Percentiles rank a stretch among this genome's conserved stretches.
These are phyloP conservation scores for Augochlora pura DNA, from an alignment of 1,140 invertebrate species.

Conservation along the genomic window DNA sequence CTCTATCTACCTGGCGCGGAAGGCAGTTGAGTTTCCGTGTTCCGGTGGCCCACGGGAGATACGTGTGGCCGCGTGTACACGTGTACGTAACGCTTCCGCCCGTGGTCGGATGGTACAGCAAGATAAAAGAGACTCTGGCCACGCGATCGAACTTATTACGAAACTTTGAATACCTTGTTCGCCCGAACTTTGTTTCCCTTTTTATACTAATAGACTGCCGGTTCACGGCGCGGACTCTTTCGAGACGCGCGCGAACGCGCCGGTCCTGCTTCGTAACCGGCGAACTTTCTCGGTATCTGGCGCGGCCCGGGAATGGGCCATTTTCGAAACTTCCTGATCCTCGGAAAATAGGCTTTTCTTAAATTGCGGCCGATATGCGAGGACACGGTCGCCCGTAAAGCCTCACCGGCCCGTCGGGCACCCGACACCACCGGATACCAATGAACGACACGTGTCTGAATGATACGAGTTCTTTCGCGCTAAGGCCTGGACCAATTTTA, in stretches of 20 bases:
- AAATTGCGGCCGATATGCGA: constrained; percentile 12
- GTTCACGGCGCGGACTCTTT: neutral
- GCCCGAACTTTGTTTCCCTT: constrained; percentile 2
- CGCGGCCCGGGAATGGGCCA: neutral
- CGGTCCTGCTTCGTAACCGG: neutral
- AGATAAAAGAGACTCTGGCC: neutral
- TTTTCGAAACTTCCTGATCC: constrained; percentile 30
- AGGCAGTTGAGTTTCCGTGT: neutral
- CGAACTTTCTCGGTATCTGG: constrained; percentile 10
- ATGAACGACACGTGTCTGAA: neutral
- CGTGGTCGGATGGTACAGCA: neutral
- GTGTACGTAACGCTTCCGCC: neutral
- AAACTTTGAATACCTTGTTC: constrained; percentile 47
- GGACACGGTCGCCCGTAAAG: neutral
- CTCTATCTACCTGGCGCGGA: too few relatives aligned
- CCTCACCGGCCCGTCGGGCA: neutral
- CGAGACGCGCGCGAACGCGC: neutral
- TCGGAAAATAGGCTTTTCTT: constrained; percentile 23
- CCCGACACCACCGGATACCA: neutral
- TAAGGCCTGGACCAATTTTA: too few relatives aligned
- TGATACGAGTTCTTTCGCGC: too few relatives aligned
- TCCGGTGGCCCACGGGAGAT: neutral
- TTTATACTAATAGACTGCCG: constrained; percentile 14
- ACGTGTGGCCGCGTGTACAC: too few relatives aligned
- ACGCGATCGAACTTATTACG: constrained; percentile 47